phyloP scores from a whole-genome alignment of 2,888 invertebrate genomes.

The Smittia sp. region DNA sequence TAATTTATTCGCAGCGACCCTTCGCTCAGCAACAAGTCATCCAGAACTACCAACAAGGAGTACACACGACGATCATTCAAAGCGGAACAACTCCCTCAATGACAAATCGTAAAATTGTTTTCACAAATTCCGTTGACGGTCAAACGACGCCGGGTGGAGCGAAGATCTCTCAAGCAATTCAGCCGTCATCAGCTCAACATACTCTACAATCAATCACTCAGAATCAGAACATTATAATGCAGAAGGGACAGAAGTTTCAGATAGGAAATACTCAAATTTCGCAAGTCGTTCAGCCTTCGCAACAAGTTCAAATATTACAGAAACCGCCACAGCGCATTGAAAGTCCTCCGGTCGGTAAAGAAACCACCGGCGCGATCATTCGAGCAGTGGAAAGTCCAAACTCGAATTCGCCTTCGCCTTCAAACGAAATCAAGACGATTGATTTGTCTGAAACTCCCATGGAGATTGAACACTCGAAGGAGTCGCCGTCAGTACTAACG shows the following conservation, averaged over 20 bases:
- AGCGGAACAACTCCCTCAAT: conserved; percentile 42
- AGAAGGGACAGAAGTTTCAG: conserved; percentile 39
- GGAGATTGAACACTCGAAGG: not conserved
- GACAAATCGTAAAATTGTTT: conserved; percentile 39
- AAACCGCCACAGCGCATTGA: conserved; percentile 44
- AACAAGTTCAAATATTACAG: conserved; percentile 43
- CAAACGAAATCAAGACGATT: not conserved
- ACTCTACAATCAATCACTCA: conserved; percentile 27
- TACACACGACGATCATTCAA: conserved; percentile 40
- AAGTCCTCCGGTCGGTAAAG: conserved; percentile 42
- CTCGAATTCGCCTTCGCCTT: not conserved
- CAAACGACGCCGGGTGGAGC: not conserved
- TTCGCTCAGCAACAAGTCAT: conserved; percentile 40
- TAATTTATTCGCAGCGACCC: conserved; percentile 34
- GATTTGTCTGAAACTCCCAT: not conserved
- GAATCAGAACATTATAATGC: conserved; percentile 37
- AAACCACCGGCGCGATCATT: not conserved
- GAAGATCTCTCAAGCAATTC: conserved; percentile 1
- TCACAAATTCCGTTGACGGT: conserved; percentile 16
- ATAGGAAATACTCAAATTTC: conserved; percentile 39
- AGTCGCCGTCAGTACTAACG: conserved; percentile 15
- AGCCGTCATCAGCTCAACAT: conserved; percentile 20
- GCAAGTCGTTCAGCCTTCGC: conserved; percentile 44
- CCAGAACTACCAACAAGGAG: conserved; percentile 30
- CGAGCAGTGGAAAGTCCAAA: not conserved